Base-by-base conservation (phyloP, 2,888 invertebrate species). In the Argyresthia albistria region DNA sequence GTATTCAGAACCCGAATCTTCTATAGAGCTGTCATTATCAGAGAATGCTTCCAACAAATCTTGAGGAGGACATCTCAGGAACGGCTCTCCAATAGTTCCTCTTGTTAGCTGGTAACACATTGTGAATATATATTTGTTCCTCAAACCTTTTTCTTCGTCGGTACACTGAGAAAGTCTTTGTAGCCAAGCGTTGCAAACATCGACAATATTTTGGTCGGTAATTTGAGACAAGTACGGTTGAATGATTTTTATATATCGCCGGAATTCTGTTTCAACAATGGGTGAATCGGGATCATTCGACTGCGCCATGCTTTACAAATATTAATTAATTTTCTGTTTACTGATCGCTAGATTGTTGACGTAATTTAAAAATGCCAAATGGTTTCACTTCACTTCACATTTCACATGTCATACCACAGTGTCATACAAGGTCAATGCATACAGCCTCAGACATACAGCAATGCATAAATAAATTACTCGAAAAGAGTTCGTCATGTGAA, bases 131-230 rank as follows among this genome's bases (percentile, higher is more conserved):
- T 86, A 80, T 57, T 78, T 83, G 56, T 86, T 86, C 1, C 86
- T 68, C 6, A 74, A 54, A 25, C 48, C 14, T 62, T 80, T 82
- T 55, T 87, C 86, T 8, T 63, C 58, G 1, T 70, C 69, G 2
- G 63, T 63, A 50, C 74, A 76, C 46, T 62, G 59, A 0, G 75
- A 74, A 0, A 87, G 67, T 54, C 73, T 73, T 53, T 75, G 67
- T n/a, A 87, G 76, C 86, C 86, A 87, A 3, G 75, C 66, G 53
- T 77, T 76, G 56, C 86, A 86, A 6, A 77, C 63, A 25, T 69
- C 63, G 7, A 79, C 75, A 4, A 73, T 64, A 42, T 76, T 66
- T 46, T 70, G 57, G 46, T 83, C 73, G 2, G 65, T 60, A 9
- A 86, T 57, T 56, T 80, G 76, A 12, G 60, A 63, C 42, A 86